Evolutionary conservation across 2,113 vertebrate genomes (phyloP).

Genomic region (Poecilia latipinna): DNA sequence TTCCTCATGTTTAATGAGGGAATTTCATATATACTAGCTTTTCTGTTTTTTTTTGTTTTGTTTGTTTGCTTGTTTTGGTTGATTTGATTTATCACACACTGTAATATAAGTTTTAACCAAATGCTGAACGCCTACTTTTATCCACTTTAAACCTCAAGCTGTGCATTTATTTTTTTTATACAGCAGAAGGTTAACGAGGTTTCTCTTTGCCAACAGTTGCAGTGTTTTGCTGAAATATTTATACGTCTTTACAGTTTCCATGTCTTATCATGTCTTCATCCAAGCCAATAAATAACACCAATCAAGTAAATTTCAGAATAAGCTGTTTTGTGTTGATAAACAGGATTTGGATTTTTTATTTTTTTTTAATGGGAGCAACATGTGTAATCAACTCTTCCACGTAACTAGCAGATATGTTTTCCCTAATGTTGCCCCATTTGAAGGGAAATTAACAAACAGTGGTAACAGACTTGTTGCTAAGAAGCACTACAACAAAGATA

Average conservation of each 20-base stretch:
- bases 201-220: background rate
- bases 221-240: background rate
- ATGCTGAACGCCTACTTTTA: background rate
- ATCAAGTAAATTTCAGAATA: background rate
- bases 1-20: constrained; percentile 8
- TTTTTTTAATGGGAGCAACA: background rate
- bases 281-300: background rate
- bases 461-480: background rate
- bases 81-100: background rate
- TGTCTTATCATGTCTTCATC: background rate
- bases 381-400: background rate
- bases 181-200: background rate
- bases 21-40: background rate
- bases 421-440: background rate
- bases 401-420: background rate
- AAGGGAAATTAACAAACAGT: background rate
- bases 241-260: background rate
- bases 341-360: background rate
- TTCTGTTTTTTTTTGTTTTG: background rate
- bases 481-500: background rate
- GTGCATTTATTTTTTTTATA: background rate
- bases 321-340: background rate
- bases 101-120: background rate
- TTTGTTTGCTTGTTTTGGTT: background rate
- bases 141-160: background rate